Evolutionary conservation across 2,797 vertebrate genomes (phyloP), one percentile per base, ranked within the genome.

Genomic region (Percopsis omiscomaycus): DNA sequence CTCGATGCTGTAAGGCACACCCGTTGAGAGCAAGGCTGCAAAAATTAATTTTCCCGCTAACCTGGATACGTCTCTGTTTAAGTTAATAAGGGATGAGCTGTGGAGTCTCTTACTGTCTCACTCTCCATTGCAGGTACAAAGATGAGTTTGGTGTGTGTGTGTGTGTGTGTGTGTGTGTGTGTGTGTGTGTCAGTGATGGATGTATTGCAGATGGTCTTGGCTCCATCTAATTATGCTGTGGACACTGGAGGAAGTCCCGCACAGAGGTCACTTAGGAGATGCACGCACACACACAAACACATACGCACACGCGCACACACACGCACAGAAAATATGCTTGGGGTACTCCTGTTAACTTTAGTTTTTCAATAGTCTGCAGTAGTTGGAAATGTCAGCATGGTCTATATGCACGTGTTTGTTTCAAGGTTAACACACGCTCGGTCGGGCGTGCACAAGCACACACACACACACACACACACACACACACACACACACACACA

Each of bases 181-280:
- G 59, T 51, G 59, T 67, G 64, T 81, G 69, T 86, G 82, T 81
- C 83, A 84, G 75, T 88, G 88, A 89, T 88, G 84, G 86, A 89
- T 89, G 85, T 74, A 70, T 83, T 88, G 84, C 86, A 89, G 88
- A 88, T 88, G 86, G 86, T 81, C 77, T 74, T 73, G 73, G 80
- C 83, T 80, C 79, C 71, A 82, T 84, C 78, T 88, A 86, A 89
- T 89, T 89, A 88, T 84, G 71, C 69, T 70, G 78, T 85, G 81
- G 84, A 87, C 84, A 85, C 79, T 80, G 77, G 77, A 88, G 83
- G 77, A 88, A 86, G 81, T 77, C 70, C 78, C 32, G 27, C 64
- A 57, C 77, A 78, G 83, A 87, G 84, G 84, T 87, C 85, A 80
- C 68, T 69, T 55, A 78, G 70, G 78, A 82, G 71, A 73, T 49